Evolutionary conservation across 2,113 vertebrate species (phyloP).

Genomic region (Hiodon alosoides): DNA sequence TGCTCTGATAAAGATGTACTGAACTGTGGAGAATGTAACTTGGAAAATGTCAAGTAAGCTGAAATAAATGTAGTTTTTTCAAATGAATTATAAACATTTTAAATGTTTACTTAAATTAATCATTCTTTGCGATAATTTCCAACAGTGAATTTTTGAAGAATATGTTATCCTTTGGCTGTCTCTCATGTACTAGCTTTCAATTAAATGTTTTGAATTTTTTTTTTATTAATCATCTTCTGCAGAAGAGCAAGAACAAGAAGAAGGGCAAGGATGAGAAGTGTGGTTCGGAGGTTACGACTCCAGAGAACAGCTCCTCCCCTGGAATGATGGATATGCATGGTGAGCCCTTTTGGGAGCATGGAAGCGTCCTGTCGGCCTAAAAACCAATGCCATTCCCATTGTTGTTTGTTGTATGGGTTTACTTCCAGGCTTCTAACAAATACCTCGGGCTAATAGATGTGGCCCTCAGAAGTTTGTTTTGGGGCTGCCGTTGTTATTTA

Average conservation of each 20-base stretch:
- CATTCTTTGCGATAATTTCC: too few relatives aligned
- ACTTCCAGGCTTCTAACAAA: too few relatives aligned
- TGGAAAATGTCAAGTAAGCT: too few relatives aligned
- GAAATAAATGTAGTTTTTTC: too few relatives aligned
- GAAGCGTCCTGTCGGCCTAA: too few relatives aligned
- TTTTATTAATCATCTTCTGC: too few relatives aligned
- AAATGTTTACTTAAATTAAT: not conserved
- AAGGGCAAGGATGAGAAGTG: conserved; percentile 94
- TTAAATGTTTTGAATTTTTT: too few relatives aligned
- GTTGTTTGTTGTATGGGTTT: not conserved
- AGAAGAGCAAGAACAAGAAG: conserved; percentile 97
- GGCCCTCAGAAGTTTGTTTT: not conserved
- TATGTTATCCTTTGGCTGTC: not conserved
- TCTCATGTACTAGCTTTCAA: not conserved
- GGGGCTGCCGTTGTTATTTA: not conserved
- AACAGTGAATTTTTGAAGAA: too few relatives aligned
- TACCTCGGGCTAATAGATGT: too few relatives aligned
- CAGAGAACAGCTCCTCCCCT: conserved; percentile 93
- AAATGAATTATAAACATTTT: too few relatives aligned
- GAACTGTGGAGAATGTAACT: too few relatives aligned
- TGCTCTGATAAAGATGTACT: not conserved
- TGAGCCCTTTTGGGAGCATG: conserved; percentile 50
- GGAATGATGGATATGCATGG: conserved; percentile 99
- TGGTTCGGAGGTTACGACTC: conserved; percentile 88
- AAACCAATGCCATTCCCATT: too few relatives aligned